Evolutionary conservation across 2,888 invertebrate species (phyloP), one percentile per base, ranked within the genome.

Genomic region (Pheosia gnoma): DNA sequence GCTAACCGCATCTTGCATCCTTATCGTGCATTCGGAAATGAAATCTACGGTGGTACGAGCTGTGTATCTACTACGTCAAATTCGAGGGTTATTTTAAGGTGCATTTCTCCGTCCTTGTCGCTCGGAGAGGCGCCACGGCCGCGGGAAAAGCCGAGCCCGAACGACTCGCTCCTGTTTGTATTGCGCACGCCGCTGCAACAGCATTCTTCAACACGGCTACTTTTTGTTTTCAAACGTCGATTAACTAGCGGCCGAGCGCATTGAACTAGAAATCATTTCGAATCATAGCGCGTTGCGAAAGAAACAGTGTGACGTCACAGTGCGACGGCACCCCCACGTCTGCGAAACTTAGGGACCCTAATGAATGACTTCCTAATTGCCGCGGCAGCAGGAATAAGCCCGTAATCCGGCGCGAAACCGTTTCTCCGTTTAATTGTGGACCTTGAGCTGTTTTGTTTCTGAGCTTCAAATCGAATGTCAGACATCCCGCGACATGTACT

Each of bases 311-410:
- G 89, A 90, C 89, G 89, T 89, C 87, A 89, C 85, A 78, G 78
- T 77, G 81, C 83, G 81, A 79, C 83, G 89, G 91, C 91, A 93
- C 93, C 93, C 93, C 91, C 88, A 86, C 90, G 92, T 93, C 93
- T 93, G 92, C 91, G 84, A 91, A 93, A 93, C 92, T 93, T 93
- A 92, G 92, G 93, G 93, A 90, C 88, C 91, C 87, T 93, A 93
- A 93, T 93, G 93, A 93, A 92, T 87, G 88, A 93, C 93, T 93
- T 93, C 93, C 93, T 93, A 93, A 93, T 93, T 93, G 93, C 91
- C 90, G 91, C 90, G 81, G 85, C 86, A 85, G 86, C 88, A 90
- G 90, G 88, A 90, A 91, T 88, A 87, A 89, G 86, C 86, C 70
- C 86, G 86, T 88, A 90, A 89, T 90, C 91, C 89, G 89, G 87